Base-by-base conservation (phyloP, 2,113 vertebrate species). In the Ctenodactylus gundi region DNA sequence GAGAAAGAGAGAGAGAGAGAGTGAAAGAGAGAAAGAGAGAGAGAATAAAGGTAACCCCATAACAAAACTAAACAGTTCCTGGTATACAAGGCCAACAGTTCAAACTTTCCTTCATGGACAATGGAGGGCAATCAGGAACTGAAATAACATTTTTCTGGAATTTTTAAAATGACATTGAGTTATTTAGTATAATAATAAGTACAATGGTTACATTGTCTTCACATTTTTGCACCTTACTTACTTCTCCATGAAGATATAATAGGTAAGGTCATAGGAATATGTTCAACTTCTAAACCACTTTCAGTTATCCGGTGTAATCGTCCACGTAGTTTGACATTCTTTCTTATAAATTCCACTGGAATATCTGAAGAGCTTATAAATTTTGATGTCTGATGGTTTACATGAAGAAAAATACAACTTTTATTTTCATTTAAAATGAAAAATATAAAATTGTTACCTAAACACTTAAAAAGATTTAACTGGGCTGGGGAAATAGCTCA, bases 211-310 rank as follows among this genome's bases (percentile, higher is more conserved):
- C 0, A 20, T 62, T 70, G 18, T 49, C 7, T 81, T 85, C 18
- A 27, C 51, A 91, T 90, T 77, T 20, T 34, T 11, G 0, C 4
- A 39, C 34, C 73, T 95, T 91, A 98, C 98, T 98, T 98, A 99
- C 99, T 99, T 92, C 94, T 98, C 94, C 99, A 94, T 0, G 97
- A 92, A 46, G 99, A 97, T 85, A 99, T 11, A 72, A 99, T 41
- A 29, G 99, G 99, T 93, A 99, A 36, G 83, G 97, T 96, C 91
- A 99, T 99, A 3, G 99, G 99, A 94, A 99, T 15, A 85, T 99
- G 99, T 81, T 99, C 99, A 68, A 99, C 98, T 98, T 99, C 98
- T 27, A 99, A 97, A 46, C 99, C 99, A 65, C 95, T 96, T 84
- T 99, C 99, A 0, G 98, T 99, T 88, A 99, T 5, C 8, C 78